Evolutionary conservation across 37 sponge, comb jelly and placozoan genomes (phyloP), one percentile per base, ranked within the genome.

Genomic region (Eunapius fragilis): DNA sequence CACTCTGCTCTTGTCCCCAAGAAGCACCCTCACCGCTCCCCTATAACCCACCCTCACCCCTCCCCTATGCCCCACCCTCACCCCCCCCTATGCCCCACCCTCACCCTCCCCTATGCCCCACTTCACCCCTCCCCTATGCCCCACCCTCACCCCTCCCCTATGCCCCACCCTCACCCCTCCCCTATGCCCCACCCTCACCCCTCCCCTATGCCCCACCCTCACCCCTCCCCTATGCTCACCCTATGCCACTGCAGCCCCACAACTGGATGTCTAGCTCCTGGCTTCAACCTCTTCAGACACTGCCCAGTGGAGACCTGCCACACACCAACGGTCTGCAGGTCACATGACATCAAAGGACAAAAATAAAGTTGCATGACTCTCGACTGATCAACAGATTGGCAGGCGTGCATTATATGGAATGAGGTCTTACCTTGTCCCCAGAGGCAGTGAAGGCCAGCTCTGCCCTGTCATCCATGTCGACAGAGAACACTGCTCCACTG

Each of bases 401-500:
- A 14, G 23, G 70, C 34, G 81, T 33, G 33, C 31, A 68, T 22
- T 50, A 14, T 50, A 27, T 50, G 7, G 30, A 35, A 31, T 4
- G 23, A 9, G 34, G 17, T 14, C 33, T 49, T 45, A 92, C 95
- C 72, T 89, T 92, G 69, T 92, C 93, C 67, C 93, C 93, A 69
- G 89, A 72, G n/a, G 82, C 95, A 49, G 92, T 91, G 90, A 82
- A 92, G 47, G 87, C 85, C 3, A 71, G 22, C n/a, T 69, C 31
- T 11, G 90, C 69, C 23, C 19, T 37, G 23, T 89, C 85, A 72
- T 92, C 70, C 34, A 95, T 72, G 36, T 91, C 95, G 23, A 89
- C 95, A 25, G 81, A 77, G 75, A 95, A 92, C 71, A 95, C 90
- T 9, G 79, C 83, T 58, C 93, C 95, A 27, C 23, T 70, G 88